Evolutionary conservation across 2,113 vertebrate genomes (phyloP), one percentile per base, ranked within the genome.

Genomic region (Atractosteus spatula): DNA sequence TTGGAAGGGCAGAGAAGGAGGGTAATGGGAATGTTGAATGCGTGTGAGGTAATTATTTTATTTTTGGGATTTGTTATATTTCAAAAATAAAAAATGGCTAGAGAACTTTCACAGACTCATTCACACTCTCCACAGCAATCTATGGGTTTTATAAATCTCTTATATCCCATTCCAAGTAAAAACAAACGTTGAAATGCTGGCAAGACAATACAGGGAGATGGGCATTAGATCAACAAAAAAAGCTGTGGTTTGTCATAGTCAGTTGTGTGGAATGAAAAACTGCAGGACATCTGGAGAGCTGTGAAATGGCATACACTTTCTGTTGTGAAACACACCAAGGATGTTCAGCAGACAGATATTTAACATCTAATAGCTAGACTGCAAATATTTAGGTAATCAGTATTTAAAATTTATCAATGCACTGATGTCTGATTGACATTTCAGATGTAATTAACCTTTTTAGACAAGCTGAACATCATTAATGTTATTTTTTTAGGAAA

Each of bases 221-320:
- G 76, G 63, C 3, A 73, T 68, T 73, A 75, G 74, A 76, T 76
- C 0, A 0, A 69, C 54, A 75, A 76, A 73, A 29, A 65, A 65
- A 72, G 54, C 77, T 75, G 80, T 67, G 66, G 66, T 55, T 68
- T 68, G 66, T 55, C 66, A 68, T 4, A 45, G 54, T 68, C 66
- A 68, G 44, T 54, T 16, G 10, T 29, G 8, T 68, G 44, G 66
- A 68, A 68, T 68, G 44, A 68, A 54, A 68, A 51, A 68, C 44
- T 51, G 66, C 66, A 68, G 66, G 44, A 68, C 66, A 68, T 68
- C 66, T 68, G 66, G 66, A 54, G 51, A 68, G 17, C 44, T 68
- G 44, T 54, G 45, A 68, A 68, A 8, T 8, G 51, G 16, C 54
- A 8, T 11, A 2, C 17, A 51, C 17, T 8, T 54, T 8, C 16